These are phyloP conservation scores for Willisornis vidua DNA, from an alignment of 2,113 vertebrate species.

Conservation along the genomic window DNA sequence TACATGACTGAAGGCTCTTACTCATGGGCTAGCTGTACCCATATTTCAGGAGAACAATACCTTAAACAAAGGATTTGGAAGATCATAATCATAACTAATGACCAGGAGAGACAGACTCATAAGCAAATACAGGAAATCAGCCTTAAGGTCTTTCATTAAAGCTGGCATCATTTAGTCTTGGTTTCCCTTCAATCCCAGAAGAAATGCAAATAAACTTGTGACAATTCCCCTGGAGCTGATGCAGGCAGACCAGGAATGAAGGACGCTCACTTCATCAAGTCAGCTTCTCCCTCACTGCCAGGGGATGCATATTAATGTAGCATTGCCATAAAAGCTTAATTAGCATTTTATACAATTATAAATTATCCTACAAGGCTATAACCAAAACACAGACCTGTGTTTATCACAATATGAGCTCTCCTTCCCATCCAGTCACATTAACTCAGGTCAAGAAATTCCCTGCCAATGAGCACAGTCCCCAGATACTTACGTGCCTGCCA, in stretches of 20 bases:
- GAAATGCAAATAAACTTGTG: slow-evolving; percentile 35
- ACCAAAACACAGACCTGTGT: neutral
- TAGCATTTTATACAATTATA: neutral
- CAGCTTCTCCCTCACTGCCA: neutral
- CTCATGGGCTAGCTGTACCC: neutral
- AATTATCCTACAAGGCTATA: neutral
- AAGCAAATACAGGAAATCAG: neutral
- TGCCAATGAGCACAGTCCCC: neutral
- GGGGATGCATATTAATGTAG: neutral
- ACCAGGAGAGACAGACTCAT: neutral
- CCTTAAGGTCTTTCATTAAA: slow-evolving; percentile 1
- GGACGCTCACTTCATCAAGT: neutral
- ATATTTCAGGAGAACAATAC: neutral
- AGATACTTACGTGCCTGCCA: slow-evolving; percentile 68
- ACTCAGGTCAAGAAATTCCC: neutral
- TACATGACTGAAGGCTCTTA: neutral
- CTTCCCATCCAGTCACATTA: neutral
- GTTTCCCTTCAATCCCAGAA: neutral
- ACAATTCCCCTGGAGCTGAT: neutral
- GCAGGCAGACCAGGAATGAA: neutral
- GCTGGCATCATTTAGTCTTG: neutral
- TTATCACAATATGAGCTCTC: neutral
- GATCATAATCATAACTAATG: neutral
- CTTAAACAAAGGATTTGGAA: neutral
- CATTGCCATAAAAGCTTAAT: neutral